Evolutionary conservation across 1,140 invertebrate species (phyloP).

Genomic region (Procambarus virginalis): DNA sequence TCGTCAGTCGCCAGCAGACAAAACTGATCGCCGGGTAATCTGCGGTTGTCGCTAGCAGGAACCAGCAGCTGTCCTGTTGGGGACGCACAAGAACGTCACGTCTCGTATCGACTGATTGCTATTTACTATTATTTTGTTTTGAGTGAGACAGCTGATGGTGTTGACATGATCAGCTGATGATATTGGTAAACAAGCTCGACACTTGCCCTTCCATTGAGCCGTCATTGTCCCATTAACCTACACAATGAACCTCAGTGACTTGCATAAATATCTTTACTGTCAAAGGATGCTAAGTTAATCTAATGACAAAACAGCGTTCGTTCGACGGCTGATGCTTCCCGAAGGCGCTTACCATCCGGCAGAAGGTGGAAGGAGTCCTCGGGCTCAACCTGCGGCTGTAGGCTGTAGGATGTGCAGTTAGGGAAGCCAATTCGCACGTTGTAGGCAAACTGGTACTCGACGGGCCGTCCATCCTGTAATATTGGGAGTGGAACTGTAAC

Average conservation of each 20-base stretch:
- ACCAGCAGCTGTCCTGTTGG: slow-evolving; percentile 21
- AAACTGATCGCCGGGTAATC: not conserved
- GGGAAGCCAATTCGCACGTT: slow-evolving; percentile 33
- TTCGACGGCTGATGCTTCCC: too few species aligned
- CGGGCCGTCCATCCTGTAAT: slow-evolving; percentile 38
- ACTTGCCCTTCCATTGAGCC: too few species aligned
- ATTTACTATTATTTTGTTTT: not conserved
- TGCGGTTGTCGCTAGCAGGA: not conserved
- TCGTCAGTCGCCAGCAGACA: slow-evolving; percentile 30
- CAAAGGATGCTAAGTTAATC: too few species aligned
- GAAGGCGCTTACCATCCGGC: slow-evolving; percentile 27
- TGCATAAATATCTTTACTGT: too few species aligned
- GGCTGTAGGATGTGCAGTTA: slow-evolving; percentile 48
- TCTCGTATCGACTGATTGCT: not conserved
- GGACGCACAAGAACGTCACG: too few species aligned
- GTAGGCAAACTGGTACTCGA: slow-evolving; percentile 46
- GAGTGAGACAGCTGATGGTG: too few species aligned
- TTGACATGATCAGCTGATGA: too few species aligned
- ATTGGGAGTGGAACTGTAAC: too few species aligned
- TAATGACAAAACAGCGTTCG: too few species aligned
- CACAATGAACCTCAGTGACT: too few species aligned
- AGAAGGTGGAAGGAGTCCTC: slow-evolving; percentile 34
- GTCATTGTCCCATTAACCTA: too few species aligned
- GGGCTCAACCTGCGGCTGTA: slow-evolving; percentile 14
- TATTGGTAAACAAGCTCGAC: too few species aligned